Conservation (phyloP, 2,797 vertebrate genomes). For the Zalophus californianus region DNA sequence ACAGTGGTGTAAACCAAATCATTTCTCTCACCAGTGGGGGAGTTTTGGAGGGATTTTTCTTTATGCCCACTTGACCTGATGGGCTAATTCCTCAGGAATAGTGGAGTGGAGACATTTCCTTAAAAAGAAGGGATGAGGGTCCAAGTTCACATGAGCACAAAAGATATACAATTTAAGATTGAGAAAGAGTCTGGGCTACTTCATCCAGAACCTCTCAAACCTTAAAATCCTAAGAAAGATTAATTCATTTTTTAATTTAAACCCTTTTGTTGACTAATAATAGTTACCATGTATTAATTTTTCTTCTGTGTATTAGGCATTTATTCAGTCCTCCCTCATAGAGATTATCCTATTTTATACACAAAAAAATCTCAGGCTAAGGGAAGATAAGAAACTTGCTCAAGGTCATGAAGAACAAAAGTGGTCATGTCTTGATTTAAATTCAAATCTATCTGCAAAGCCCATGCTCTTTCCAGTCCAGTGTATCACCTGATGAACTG, state of each 20-base stretch:
- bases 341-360: slow-evolving; percentile 8
- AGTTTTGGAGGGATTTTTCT: not conserved
- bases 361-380: not conserved
- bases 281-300: not conserved
- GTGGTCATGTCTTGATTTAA: not conserved
- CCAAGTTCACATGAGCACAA: not conserved
- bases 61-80: not conserved
- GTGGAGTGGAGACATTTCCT: not conserved
- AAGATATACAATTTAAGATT: not conserved
- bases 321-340: slow-evolving; percentile 10
- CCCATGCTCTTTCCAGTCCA: not conserved
- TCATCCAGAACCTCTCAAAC: not conserved
- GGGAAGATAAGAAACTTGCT: not conserved
- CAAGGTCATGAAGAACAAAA: not conserved
- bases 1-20: not conserved
- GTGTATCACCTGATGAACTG: not conserved
- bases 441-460: not conserved
- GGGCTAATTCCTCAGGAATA: not conserved
- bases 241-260: not conserved
- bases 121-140: not conserved
- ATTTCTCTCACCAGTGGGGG: not conserved
- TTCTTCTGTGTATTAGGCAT: not conserved
- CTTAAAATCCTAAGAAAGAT: not conserved
- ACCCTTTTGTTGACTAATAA: not conserved
- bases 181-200: not conserved